Evolutionary conservation across 1,140 invertebrate species (phyloP).

Genomic region (Thereuonema tuberculata): DNA sequence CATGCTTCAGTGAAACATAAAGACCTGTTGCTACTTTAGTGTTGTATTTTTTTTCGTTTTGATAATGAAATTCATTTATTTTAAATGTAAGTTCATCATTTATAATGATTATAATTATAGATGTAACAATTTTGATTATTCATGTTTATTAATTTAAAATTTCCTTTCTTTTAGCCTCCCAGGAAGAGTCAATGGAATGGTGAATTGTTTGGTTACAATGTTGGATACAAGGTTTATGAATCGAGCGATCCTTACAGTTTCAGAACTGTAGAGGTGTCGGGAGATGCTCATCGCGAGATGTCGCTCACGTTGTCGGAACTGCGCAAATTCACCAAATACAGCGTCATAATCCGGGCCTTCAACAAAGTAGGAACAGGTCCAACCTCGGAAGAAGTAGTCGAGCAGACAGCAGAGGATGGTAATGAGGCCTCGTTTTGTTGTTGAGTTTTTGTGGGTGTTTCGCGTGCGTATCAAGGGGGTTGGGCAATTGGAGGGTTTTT

Average conservation of each 20-base stretch:
- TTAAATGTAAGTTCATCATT: no score
- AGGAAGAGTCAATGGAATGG: constrained; percentile 26
- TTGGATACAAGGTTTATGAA: constrained; percentile 29
- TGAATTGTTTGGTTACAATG: constrained; percentile 31
- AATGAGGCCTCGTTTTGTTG: no score
- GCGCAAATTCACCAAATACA: constrained; percentile 33
- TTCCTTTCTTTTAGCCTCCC: constrained; percentile 12
- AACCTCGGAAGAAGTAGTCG: constrained; percentile 70
- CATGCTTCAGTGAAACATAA: no score
- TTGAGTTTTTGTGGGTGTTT: no score
- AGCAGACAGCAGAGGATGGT: constrained; percentile 84
- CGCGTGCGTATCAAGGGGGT: no score
- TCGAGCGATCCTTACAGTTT: constrained; percentile 25
- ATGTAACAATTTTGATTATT: no score
- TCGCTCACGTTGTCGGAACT: constrained; percentile 43
- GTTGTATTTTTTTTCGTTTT: no score
- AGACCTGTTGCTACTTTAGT: no score
- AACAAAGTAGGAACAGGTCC: constrained; percentile 48
- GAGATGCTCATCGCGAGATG: background rate
- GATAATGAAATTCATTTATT: no score
- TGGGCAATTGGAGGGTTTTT: no score
- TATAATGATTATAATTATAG: no score
- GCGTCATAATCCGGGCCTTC: constrained; percentile 31
- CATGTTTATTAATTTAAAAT: no score
- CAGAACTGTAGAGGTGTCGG: constrained; percentile 9